phyloP scores from a whole-genome alignment of 2,113 vertebrate species.

The Gulo gulo region DNA sequence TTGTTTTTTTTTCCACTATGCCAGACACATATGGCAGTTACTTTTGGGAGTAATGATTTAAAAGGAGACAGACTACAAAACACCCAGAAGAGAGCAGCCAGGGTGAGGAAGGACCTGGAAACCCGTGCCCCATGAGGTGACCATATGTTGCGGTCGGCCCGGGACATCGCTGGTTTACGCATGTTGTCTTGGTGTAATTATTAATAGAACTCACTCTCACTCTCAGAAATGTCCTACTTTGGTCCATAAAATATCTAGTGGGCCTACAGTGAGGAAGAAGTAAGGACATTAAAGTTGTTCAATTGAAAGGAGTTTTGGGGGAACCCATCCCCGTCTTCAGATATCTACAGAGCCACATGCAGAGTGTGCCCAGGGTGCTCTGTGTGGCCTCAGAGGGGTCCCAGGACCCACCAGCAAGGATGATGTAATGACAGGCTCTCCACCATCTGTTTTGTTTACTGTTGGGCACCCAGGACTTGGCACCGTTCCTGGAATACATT shows the following conservation, averaged over 20 bases:
- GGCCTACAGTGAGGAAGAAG: not conserved
- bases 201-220: not conserved
- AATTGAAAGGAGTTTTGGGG: not conserved
- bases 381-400: not conserved
- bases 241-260: not conserved
- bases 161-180: not conserved
- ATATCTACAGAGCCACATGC: rapidly evolving
- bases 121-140: not conserved
- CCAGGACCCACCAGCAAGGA: not conserved
- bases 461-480: slow-evolving; percentile 41
- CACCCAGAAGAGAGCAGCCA: not conserved
- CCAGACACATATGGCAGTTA: not conserved
- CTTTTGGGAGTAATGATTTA: not conserved
- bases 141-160: not conserved
- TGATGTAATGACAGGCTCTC: not conserved
- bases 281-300: not conserved
- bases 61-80: not conserved
- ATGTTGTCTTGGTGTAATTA: not conserved
- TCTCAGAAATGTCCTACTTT: not conserved
- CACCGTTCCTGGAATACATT: slow-evolving; percentile 16
- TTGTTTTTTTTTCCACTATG: not conserved
- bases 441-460: slow-evolving; percentile 37
- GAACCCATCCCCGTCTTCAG: rapidly evolving
- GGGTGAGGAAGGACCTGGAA: not conserved
- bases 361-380: not conserved